phyloP scores from a whole-genome alignment of 2,113 vertebrate species.

The Pipra filicauda region DNA sequence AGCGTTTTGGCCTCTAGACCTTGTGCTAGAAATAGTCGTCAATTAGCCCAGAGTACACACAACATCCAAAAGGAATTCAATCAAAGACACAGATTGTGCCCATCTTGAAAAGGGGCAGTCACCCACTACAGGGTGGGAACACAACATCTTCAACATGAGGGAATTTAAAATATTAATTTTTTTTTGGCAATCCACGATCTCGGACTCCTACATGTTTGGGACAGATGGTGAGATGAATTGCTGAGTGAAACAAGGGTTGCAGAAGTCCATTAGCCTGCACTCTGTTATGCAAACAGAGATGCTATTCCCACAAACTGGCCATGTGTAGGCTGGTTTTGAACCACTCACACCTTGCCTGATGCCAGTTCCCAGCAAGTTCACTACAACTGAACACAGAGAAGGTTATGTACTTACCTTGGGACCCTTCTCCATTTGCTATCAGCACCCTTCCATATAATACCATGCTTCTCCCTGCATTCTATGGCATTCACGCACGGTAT shows the following conservation, averaged over 20 bases:
- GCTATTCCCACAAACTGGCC: not conserved
- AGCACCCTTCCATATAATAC: not conserved
- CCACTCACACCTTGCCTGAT: not conserved
- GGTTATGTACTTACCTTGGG: not conserved
- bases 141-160: not conserved
- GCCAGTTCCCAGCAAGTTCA: not conserved
- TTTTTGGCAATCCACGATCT: not conserved
- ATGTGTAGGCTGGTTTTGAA: not conserved
- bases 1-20: not conserved
- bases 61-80: not conserved
- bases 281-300: not conserved
- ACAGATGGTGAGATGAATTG: not conserved
- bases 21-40: not conserved
- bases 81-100: not conserved
- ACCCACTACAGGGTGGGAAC: not conserved
- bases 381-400: not conserved
- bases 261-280: not conserved
- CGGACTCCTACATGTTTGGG: rapidly evolving
- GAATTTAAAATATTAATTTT: not conserved
- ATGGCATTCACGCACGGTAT: not conserved
- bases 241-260: not conserved
- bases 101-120: not conserved
- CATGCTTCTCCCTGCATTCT: not conserved
- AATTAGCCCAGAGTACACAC: not conserved
- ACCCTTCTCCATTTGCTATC: not conserved